phyloP scores from a whole-genome alignment of 2,797 vertebrate genomes.

The Muscicapa comitata region DNA sequence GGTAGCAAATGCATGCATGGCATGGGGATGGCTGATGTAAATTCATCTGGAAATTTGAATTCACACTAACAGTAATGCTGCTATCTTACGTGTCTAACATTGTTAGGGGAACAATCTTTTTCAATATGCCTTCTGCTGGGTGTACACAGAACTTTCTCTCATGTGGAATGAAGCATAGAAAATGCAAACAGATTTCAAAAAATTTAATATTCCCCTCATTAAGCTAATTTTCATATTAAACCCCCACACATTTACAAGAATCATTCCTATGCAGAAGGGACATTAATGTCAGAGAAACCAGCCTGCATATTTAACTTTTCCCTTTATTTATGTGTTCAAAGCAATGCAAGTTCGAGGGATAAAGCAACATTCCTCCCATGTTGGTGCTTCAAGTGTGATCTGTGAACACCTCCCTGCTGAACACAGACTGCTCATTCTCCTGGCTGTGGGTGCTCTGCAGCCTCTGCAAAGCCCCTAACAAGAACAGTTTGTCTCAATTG shows the following conservation, averaged over 20 bases:
- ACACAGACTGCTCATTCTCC: neutral
- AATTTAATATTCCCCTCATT: neutral
- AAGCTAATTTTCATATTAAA: neutral
- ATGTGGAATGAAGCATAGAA: neutral
- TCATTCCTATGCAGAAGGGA: neutral
- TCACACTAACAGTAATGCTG: neutral
- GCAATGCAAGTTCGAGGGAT: accelerated
- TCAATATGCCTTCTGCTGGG: neutral
- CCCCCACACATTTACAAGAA: neutral
- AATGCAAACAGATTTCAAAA: neutral
- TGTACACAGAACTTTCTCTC: neutral
- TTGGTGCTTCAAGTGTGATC: neutral
- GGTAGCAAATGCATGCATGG: neutral
- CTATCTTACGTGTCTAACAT: neutral
- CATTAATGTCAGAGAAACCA: neutral
- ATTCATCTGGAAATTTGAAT: neutral
- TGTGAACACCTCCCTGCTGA: neutral
- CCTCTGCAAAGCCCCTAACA: neutral
- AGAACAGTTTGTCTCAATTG: neutral
- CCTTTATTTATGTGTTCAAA: neutral
- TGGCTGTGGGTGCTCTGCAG: neutral
- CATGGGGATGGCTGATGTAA: neutral
- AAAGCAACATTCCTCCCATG: neutral
- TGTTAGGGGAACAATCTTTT: neutral
- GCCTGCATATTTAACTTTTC: neutral